Conservation (phyloP, 2,888 invertebrate species). For the Odontomyia ornata region DNA sequence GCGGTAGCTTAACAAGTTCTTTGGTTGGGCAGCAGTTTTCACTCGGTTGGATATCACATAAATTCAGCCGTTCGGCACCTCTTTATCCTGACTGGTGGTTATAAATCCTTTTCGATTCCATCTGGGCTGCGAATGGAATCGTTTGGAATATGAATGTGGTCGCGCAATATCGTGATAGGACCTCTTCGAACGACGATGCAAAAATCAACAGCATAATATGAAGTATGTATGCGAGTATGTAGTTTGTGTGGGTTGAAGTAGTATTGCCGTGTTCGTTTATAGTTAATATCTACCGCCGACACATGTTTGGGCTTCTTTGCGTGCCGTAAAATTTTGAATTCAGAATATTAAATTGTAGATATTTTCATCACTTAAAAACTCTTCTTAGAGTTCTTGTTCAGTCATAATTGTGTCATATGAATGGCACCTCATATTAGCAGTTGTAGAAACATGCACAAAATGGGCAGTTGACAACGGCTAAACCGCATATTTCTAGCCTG, state of each 20-base stretch:
- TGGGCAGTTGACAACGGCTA: conserved; percentile 29
- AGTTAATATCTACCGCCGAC: no score
- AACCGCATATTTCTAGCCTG: conserved; percentile 43
- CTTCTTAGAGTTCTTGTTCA: background rate
- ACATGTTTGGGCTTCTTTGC: no score
- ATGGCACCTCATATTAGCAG: background rate
- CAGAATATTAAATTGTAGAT: background rate
- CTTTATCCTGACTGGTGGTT: conserved; percentile 22
- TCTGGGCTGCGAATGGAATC: conserved; percentile 28
- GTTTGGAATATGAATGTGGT: conserved; percentile 28
- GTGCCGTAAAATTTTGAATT: background rate
- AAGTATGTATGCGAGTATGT: background rate
- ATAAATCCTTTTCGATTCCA: conserved; percentile 42
- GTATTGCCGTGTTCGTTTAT: background rate
- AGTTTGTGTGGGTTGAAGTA: background rate
- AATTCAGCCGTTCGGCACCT: conserved; percentile 17
- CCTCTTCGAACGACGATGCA: conserved; percentile 7
- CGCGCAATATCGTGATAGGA: background rate
- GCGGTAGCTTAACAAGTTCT: conserved; percentile 29
- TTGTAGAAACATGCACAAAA: background rate
- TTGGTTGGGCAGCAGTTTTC: conserved; percentile 31
- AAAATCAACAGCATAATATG: background rate
- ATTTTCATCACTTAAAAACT: background rate
- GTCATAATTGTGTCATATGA: background rate
- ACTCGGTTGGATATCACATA: conserved; percentile 23